Percentiles rank a stretch among this genome's conserved stretches.
Conservation (phyloP, 1,140 invertebrate species). For the Choristoneura fumiferana region DNA sequence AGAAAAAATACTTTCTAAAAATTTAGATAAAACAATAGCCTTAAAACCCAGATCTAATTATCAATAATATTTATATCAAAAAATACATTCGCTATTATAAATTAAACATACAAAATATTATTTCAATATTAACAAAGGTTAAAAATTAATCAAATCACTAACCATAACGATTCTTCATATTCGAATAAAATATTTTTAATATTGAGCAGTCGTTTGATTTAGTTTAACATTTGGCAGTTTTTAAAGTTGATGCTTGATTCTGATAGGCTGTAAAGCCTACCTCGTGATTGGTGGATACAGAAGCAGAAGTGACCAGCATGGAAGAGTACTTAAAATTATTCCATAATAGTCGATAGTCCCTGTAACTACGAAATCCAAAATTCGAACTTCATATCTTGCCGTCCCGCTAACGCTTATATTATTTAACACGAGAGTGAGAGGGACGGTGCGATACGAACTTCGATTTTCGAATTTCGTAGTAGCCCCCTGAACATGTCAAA, state of each 20-base stretch:
- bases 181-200: background rate
- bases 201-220: background rate
- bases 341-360: too few species aligned
- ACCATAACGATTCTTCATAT: background rate
- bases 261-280: too few species aligned
- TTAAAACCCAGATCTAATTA: conserved; percentile 1
- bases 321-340: too few species aligned
- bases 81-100: background rate
- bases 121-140: background rate
- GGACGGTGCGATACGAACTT: too few species aligned
- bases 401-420: too few species aligned
- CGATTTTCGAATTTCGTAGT: too few species aligned
- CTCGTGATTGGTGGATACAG: too few species aligned
- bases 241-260: background rate
- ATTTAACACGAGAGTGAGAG: too few species aligned
- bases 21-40: background rate
- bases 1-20: background rate
- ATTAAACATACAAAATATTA: background rate
- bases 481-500: too few species aligned
- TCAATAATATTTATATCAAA: background rate
- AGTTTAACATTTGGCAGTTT: background rate
- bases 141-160: conserved; percentile 7
- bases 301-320: too few species aligned
- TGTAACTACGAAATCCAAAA: too few species aligned
- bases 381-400: too few species aligned